phyloP scores from a whole-genome alignment of 2,797 vertebrate species.

The Eidolon dupreanum region DNA sequence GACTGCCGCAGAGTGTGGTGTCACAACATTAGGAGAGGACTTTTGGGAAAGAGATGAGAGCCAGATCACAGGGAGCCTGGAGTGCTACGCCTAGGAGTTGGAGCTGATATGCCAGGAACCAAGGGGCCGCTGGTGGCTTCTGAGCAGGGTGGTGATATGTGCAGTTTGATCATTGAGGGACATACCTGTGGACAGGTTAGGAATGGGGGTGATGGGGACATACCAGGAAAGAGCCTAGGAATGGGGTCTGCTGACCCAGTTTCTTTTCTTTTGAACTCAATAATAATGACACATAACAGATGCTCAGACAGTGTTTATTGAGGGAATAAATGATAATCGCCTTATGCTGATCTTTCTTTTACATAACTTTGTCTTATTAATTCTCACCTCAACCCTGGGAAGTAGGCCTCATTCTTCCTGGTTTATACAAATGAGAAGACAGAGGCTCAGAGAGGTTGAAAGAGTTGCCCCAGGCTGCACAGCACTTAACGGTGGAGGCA shows the following conservation, averaged over 20 bases:
- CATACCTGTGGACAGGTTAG: not conserved
- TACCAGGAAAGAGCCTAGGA: not conserved
- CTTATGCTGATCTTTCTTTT: not conserved
- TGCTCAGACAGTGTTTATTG: not conserved
- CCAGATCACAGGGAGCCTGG: fast-evolving
- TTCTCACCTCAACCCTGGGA: not conserved
- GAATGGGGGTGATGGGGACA: fast-evolving
- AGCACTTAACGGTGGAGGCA: fast-evolving
- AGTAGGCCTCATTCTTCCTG: not conserved
- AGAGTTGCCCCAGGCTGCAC: not conserved
- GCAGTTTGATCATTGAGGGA: too few relatives aligned
- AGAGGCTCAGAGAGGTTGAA: not conserved
- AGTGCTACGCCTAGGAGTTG: not conserved
- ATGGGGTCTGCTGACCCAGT: not conserved
- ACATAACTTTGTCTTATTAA: not conserved
- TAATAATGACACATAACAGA: not conserved
- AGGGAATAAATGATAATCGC: not conserved
- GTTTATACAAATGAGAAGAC: not conserved
- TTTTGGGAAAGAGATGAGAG: not conserved
- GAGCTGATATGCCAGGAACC: not conserved
- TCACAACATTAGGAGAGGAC: not conserved
- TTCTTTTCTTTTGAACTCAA: not conserved
- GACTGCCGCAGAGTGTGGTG: not conserved
- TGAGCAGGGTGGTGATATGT: not conserved
- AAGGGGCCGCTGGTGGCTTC: not conserved